Percentiles rank a stretch among this genome's conserved stretches.
Conservation (phyloP, 2,797 vertebrate genomes). For the Lutjanus argentimaculatus region DNA sequence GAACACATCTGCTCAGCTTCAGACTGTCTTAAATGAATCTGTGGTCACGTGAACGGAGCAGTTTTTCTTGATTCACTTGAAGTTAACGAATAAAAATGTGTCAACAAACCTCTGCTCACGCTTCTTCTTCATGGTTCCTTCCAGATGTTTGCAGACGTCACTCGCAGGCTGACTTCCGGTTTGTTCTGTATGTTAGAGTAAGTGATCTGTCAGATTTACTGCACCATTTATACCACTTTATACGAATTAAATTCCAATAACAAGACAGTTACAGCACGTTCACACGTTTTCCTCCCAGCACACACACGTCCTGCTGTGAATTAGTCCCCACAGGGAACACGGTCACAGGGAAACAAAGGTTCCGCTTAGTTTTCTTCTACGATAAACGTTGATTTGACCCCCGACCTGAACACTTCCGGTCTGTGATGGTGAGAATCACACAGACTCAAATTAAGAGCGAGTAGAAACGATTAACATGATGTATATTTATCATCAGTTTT, state of each 20-base stretch:
- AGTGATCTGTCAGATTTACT: accelerated
- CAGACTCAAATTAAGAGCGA: accelerated
- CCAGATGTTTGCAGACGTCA: accelerated
- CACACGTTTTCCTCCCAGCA: slow-evolving; percentile 44
- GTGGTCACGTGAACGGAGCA: no score
- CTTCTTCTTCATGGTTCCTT: slow-evolving; percentile 76
- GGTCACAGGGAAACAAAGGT: neutral
- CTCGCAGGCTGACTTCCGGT: neutral
- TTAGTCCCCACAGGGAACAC: slow-evolving; percentile 43
- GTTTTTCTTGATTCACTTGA: neutral
- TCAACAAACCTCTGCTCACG: slow-evolving; percentile 76
- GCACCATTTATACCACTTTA: neutral
- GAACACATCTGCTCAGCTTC: no score
- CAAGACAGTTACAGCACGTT: neutral
- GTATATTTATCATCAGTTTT: no score
- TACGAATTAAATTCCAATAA: neutral
- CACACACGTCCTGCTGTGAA: slow-evolving; percentile 5
- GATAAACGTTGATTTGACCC: neutral
- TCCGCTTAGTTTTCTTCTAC: slow-evolving; percentile 12
- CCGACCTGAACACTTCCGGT: neutral
- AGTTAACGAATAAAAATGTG: neutral
- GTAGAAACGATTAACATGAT: neutral
- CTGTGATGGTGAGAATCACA: accelerated
- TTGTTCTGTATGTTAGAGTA: accelerated
- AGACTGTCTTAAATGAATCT: no score